phyloP scores from a whole-genome alignment of 2,888 invertebrate genomes.

The Thyatira batis region DNA sequence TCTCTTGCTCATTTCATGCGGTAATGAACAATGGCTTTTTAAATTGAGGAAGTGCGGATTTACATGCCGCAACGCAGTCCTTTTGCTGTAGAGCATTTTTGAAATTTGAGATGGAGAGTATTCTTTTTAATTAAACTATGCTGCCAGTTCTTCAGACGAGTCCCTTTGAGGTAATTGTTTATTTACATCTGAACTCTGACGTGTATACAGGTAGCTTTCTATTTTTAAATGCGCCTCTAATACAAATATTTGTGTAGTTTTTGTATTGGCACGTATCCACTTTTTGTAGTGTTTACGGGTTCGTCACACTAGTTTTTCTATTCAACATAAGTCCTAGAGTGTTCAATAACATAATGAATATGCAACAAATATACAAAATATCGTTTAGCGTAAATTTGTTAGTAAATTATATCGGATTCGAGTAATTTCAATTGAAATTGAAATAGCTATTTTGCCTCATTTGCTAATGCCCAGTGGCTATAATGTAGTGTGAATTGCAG shows the following conservation, averaged over 20 bases:
- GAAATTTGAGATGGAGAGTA: no score
- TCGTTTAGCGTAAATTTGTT: no score
- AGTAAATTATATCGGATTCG: background rate
- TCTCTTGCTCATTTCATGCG: conserved; percentile 20
- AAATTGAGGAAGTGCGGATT: conserved; percentile 33
- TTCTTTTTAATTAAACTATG: no score
- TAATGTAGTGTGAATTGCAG: background rate
- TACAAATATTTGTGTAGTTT: background rate
- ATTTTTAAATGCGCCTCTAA: background rate
- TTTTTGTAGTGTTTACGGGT: background rate
- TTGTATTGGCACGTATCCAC: background rate
- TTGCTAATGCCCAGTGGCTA: background rate
- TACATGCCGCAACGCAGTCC: conserved; percentile 25
- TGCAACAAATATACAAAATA: no score
- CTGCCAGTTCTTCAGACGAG: no score
- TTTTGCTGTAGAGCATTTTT: conserved; percentile 15
- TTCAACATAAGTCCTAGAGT: background rate
- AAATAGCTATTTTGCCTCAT: background rate
- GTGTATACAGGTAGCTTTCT: background rate
- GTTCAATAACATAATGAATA: background rate
- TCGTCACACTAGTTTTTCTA: background rate
- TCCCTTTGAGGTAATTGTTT: no score
- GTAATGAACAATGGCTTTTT: conserved; percentile 43
- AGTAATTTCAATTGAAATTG: background rate
- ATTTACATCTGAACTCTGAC: background rate